Conservation (phyloP, 2,113 vertebrate species). For the Acrocephalus kingi region DNA sequence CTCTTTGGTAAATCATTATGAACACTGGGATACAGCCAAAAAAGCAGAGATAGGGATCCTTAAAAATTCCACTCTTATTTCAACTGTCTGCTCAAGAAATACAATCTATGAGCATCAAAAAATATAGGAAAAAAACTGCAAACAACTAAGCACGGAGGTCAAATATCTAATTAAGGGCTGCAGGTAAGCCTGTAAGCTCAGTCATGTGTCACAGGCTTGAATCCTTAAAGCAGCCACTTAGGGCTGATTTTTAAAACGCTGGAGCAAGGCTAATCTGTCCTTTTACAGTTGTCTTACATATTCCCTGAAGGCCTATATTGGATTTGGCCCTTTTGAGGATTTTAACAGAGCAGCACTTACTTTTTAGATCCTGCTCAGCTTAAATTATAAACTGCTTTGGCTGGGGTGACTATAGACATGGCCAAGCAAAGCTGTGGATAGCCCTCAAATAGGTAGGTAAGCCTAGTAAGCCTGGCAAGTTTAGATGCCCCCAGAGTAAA, state of each 20-base stretch:
- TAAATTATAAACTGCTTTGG: slow-evolving; percentile 32
- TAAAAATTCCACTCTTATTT: not conserved
- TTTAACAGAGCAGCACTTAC: slow-evolving; percentile 5
- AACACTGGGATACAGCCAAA: not conserved
- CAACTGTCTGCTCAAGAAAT: not conserved
- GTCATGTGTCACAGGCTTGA: not conserved
- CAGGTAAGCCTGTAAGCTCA: not conserved
- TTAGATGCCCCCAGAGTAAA: not conserved
- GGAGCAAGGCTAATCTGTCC: not conserved
- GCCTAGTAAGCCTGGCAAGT: not conserved
- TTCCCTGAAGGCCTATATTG: not conserved
- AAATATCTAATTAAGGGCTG: not conserved
- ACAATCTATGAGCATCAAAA: not conserved
- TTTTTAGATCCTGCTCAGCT: slow-evolving; percentile 28
- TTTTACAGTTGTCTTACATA: not conserved
- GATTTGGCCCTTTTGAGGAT: slow-evolving; percentile 8
- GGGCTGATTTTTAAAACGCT: not conserved
- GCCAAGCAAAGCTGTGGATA: not conserved
- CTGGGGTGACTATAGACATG: not conserved
- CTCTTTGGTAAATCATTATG: not conserved
- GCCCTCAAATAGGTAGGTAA: not conserved
- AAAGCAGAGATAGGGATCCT: not conserved
- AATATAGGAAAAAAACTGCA: not conserved
- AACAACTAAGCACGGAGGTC: not conserved
- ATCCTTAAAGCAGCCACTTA: not conserved